Evolutionary conservation across 2,888 invertebrate species (phyloP).

Genomic region (Formica aserva): DNA sequence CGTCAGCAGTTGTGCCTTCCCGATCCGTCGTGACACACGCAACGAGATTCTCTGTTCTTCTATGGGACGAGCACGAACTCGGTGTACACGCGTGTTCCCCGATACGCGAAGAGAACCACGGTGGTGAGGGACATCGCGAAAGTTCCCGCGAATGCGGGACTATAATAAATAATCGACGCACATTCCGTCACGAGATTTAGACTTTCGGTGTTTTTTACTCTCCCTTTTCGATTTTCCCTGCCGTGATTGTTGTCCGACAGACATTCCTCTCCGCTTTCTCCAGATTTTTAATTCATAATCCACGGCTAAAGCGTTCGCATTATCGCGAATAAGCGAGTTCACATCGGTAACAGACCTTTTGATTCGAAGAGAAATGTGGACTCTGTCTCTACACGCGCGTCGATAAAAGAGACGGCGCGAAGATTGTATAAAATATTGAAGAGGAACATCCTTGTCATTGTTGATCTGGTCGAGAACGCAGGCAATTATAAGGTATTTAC

Average conservation of each 20-base stretch:
- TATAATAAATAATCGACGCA: neutral
- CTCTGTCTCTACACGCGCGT: neutral
- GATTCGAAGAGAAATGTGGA: too few relatives aligned
- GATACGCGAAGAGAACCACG: neutral
- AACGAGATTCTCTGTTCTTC: neutral
- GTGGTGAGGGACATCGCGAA: neutral
- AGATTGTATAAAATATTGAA: constrained; percentile 24
- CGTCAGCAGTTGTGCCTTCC: neutral
- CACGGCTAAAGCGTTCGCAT: neutral
- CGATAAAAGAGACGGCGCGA: neutral
- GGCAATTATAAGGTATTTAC: constrained; percentile 28
- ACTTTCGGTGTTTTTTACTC: neutral
- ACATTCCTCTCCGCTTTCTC: neutral
- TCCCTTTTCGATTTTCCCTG: neutral
- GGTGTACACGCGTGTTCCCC: neutral
- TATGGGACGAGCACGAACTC: constrained; percentile 31
- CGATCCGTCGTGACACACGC: neutral
- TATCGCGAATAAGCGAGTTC: neutral
- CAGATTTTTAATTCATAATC: constrained; percentile 1
- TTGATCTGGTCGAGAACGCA: neutral
- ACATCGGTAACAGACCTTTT: neutral
- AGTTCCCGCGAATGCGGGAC: neutral
- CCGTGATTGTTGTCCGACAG: constrained; percentile 11
- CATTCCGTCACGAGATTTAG: neutral
- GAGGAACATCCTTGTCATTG: constrained; percentile 15